Evolutionary conservation across 2,113 vertebrate species (phyloP).

Genomic region (Larimichthys polyactis): DNA sequence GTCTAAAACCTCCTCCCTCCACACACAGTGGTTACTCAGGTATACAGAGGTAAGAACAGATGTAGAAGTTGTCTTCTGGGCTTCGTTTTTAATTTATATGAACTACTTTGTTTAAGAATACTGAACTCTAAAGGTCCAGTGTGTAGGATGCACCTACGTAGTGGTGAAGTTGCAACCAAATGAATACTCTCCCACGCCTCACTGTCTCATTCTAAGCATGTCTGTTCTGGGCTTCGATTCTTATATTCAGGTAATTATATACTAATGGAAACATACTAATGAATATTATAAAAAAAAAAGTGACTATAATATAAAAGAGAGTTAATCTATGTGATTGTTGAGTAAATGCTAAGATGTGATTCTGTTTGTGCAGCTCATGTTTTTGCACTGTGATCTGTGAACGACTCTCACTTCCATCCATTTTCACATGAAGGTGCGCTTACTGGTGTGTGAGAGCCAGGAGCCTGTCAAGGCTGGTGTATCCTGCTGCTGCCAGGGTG

Average conservation of each 20-base stretch:
- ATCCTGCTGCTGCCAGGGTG: slow-evolving; percentile 96
- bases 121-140: neutral
- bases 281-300: neutral
- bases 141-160: too few species aligned
- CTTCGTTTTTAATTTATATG: neutral
- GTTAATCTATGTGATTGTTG: neutral
- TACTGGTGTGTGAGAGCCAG: slow-evolving; percentile 98
- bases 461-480: slow-evolving; percentile 93
- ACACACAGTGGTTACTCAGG: neutral
- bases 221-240: too few species aligned
- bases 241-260: too few species aligned
- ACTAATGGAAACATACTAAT: too few species aligned
- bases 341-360: neutral
- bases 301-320: neutral
- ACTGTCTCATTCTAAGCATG: too few species aligned
- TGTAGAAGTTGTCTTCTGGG: neutral
- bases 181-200: too few species aligned
- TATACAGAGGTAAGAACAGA: neutral
- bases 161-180: too few species aligned
- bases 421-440: slow-evolving; percentile 79
- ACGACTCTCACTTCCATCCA: slow-evolving; percentile 8
- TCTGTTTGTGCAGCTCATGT: neutral
- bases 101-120: neutral
- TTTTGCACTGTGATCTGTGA: neutral
- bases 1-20: neutral